phyloP scores from a whole-genome alignment of 1,140 invertebrate species.

The Drosophila gunungcola region DNA sequence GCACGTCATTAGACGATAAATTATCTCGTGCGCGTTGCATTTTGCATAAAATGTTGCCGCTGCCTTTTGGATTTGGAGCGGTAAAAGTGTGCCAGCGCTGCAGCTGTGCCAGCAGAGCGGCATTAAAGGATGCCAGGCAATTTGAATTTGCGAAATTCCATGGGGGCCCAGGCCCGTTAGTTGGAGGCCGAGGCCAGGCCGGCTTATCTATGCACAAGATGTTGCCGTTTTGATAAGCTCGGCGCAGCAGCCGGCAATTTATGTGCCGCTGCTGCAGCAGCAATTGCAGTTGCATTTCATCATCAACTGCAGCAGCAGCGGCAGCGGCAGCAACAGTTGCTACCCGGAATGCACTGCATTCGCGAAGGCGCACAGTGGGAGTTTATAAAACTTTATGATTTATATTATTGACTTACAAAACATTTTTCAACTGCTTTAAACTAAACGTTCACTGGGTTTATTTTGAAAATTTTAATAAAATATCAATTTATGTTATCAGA shows the following conservation, averaged over 20 bases:
- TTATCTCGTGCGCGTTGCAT: constrained; percentile 76
- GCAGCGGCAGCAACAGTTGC: constrained; percentile 68
- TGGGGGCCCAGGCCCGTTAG: constrained; percentile 44
- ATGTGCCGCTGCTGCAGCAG: constrained; percentile 58
- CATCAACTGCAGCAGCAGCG: constrained; percentile 41
- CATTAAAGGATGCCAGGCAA: constrained; percentile 81
- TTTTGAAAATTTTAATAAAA: no score
- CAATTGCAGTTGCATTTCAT: constrained; percentile 63
- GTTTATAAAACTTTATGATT: not conserved
- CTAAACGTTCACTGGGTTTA: no score
- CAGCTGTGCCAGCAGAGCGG: constrained; percentile 46
- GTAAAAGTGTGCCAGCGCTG: constrained; percentile 72
- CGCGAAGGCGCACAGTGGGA: constrained; percentile 5
- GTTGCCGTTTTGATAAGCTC: constrained; percentile 79
- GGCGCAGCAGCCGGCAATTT: constrained; percentile 75
- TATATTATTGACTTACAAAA: no score
- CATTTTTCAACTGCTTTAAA: no score
- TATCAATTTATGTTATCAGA: no score
- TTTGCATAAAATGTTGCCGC: constrained; percentile 78
- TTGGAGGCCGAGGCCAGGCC: constrained; percentile 27
- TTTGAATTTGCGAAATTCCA: constrained; percentile 83
- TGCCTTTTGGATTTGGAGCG: constrained; percentile 49
- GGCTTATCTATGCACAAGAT: constrained; percentile 82
- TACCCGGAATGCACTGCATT: constrained; percentile 59
- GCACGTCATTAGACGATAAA: constrained; percentile 83